A percentile compares a stretch with the other conserved stretches of the same genome.
Evolutionary conservation across 2,797 vertebrate genomes (phyloP).

Genomic region (Trichosurus vulpecula): DNA sequence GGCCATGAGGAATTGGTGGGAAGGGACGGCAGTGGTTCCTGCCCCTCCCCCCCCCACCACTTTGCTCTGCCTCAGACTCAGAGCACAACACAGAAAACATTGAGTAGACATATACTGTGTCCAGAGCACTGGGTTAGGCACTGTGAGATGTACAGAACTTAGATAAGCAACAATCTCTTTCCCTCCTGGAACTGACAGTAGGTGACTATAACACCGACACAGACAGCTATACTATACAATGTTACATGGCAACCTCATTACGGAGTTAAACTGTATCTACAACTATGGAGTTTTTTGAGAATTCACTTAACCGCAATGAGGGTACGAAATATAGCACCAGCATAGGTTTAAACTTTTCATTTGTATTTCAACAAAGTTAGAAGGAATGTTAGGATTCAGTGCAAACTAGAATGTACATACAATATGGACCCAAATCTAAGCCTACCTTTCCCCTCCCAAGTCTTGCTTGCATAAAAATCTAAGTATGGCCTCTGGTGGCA

Average conservation of each 20-base stretch:
- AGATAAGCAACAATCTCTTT: neutral
- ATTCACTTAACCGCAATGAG: neutral
- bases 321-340: neutral
- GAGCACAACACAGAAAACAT: neutral
- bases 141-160: neutral
- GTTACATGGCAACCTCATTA: neutral
- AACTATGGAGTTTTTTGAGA: neutral
- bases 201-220: neutral
- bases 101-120: neutral
- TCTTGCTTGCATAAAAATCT: too few relatives aligned
- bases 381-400: neutral
- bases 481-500: neutral
- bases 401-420: neutral
- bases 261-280: neutral
- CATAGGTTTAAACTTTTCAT: neutral
- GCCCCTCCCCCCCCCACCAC: neutral
- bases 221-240: neutral
- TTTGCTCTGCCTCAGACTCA: neutral
- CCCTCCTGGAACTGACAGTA: neutral
- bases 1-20: slow-evolving; percentile 11
- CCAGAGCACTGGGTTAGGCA: neutral
- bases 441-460: neutral
- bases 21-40: neutral
- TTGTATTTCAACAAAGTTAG: neutral
- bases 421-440: neutral